Evolutionary conservation across 1,140 invertebrate genomes (phyloP), one percentile per base, ranked within the genome.

Genomic region (Lasioglossum baleicum): DNA sequence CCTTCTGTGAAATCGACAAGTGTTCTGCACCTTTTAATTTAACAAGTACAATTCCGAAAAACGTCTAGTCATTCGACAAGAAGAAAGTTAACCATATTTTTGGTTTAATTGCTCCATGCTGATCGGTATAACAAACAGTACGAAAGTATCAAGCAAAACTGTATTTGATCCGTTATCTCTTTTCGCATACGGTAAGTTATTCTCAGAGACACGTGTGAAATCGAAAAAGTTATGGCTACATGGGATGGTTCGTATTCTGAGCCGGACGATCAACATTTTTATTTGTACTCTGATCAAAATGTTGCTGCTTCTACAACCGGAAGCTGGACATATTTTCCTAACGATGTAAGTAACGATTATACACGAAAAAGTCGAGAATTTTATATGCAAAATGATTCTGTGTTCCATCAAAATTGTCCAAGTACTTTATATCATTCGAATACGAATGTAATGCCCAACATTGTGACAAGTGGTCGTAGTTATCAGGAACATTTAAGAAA

Each of bases 211-310:
- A 60, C 51, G 11, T 17, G 35, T 7, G 17, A 13, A 56, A 11
- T 31, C 53, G 13, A 2, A 40, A 58, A 58, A 44, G 67, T 71
- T 71, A 93, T 93, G 92, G 92, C 92, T 61, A 92, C 91, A 51
- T 93, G 92, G 92, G 88, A 93, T 76, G 92, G 92, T 63, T 93
- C 92, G 6, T 90, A 90, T 68, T 83, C 86, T 31, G 90, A 85
- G 8, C 81, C 87, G 22, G 90, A 91, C 11, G 91, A 90, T 70
- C 76, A 88, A 15, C 90, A 88, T 74, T 91, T 86, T 67, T 88
- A 90, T 63, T 51, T 83, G 0, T 88, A 87, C n/a, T 75, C 89
- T 3, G 83, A 88, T 64, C 87, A 84, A 35, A 84, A 81, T 61
- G 40, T 80, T 10, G n/a, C 72, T 88, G 61, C 48, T 22, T 2